phyloP scores from a whole-genome alignment of 2,113 vertebrate genomes.

The Burhinus oedicnemus region DNA sequence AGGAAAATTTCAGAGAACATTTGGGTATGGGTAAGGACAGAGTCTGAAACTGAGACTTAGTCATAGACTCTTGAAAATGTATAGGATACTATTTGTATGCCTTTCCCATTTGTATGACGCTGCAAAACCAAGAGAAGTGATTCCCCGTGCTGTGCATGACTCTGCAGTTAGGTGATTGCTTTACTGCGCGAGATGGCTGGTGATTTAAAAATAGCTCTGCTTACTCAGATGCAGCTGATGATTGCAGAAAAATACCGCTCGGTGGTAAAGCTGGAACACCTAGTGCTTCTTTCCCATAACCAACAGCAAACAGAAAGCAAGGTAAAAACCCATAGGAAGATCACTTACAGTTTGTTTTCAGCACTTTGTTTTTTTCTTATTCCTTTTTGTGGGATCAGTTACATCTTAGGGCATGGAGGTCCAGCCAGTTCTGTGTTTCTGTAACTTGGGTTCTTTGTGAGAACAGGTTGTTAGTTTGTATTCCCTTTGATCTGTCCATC shows the following conservation, averaged over 20 bases:
- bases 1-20: constrained; percentile 26
- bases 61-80: not conserved
- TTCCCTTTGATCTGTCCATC: not conserved
- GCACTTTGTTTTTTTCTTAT: not conserved
- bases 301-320: constrained; percentile 20
- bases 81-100: not conserved
- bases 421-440: not conserved
- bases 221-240: constrained; percentile 51
- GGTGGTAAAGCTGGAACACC: not conserved
- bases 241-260: not conserved
- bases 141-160: constrained; percentile 15
- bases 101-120: not conserved
- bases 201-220: constrained; percentile 48
- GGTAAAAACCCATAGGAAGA: not conserved
- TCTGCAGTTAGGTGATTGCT: not conserved
- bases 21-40: not conserved
- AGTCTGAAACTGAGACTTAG: constrained; percentile 14
- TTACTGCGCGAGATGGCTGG: not conserved
- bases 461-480: not conserved
- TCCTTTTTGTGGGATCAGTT: not conserved
- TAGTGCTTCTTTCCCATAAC: constrained; percentile 14
- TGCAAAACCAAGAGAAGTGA: not conserved
- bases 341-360: not conserved
- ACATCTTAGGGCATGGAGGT: not conserved
- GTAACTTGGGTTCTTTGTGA: not conserved